Conservation (phyloP, 64 coral and sea anemone species). For the Montipora foliosa region DNA sequence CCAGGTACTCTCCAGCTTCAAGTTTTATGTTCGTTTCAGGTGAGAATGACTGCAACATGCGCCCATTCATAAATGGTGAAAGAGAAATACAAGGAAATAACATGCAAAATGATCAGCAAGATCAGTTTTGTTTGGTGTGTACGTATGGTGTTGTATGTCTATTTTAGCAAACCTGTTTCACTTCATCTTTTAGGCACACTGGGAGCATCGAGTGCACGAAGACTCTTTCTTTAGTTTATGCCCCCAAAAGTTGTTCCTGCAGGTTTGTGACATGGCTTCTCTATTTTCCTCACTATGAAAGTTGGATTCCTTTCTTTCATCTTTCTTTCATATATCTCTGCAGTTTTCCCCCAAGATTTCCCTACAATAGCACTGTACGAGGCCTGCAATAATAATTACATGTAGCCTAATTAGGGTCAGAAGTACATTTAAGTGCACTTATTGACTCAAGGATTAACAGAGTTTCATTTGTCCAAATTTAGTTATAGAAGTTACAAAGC, state of each 20-base stretch:
- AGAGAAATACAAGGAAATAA: not conserved
- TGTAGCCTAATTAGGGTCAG: not conserved
- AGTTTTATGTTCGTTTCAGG: not conserved
- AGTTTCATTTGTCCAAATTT: not conserved
- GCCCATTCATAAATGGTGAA: conserved; percentile 2
- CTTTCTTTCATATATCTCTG: conserved; percentile 4
- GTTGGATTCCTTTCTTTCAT: not conserved
- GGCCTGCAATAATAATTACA: not conserved
- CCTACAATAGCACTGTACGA: not conserved
- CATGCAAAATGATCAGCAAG: not conserved
- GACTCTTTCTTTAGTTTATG: conserved; percentile 7
- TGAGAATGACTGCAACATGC: not conserved
- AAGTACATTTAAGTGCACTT: conserved; percentile 3
- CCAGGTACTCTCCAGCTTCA: conserved; percentile 22
- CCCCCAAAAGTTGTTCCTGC: conserved; percentile 6
- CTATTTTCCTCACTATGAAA: not conserved
- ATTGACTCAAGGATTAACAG: conserved; percentile 8
- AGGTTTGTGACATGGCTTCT: conserved; percentile 8
- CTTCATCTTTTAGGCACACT: conserved; percentile 1
- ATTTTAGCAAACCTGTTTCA: not conserved
- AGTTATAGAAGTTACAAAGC: conserved; percentile 18
- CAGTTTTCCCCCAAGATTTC: not conserved
- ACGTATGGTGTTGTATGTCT: not conserved
- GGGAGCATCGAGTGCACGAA: not conserved
- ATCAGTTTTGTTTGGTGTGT: not conserved